Evolutionary conservation across 2,113 vertebrate genomes (phyloP).

Genomic region (Gasterosteus nipponicus): DNA sequence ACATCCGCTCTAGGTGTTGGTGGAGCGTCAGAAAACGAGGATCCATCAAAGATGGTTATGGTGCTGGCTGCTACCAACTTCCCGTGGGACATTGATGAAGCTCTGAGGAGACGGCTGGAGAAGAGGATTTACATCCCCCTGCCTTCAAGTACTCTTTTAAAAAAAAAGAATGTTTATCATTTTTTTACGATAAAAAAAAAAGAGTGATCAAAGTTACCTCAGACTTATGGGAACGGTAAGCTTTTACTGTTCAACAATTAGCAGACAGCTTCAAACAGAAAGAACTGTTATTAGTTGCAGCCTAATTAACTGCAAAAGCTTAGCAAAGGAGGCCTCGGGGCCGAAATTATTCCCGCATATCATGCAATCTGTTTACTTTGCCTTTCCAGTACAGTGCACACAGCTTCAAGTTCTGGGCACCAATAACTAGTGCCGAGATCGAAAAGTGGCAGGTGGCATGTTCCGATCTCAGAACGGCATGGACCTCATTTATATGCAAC

Average conservation of each 20-base stretch:
- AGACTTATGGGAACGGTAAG: not conserved
- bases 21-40: constrained; percentile 92
- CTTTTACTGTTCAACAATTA: not conserved
- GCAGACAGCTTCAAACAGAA: not conserved
- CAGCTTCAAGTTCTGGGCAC: not conserved
- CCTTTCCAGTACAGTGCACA: constrained; percentile 3
- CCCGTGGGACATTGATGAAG: constrained; percentile 99
- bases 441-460: too few species aligned
- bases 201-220: not conserved
- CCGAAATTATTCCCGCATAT: constrained; percentile 11
- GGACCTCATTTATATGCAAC: too few species aligned
- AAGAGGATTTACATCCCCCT: constrained; percentile 99
- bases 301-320: not conserved
- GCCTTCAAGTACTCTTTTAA: constrained; percentile 86
- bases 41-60: constrained; percentile 99
- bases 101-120: constrained; percentile 92
- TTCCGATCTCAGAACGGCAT: too few species aligned
- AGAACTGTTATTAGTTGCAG: not conserved
- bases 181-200: not conserved
- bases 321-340: not conserved
- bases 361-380: constrained; percentile 16
- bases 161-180: too few species aligned
- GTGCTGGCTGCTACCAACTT: constrained; percentile 98
- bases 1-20: constrained; percentile 86
- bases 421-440: too few species aligned